Percentiles rank a stretch among this genome's conserved stretches.
Evolutionary conservation across 2,113 vertebrate genomes (phyloP).

Genomic region (Castor canadensis): DNA sequence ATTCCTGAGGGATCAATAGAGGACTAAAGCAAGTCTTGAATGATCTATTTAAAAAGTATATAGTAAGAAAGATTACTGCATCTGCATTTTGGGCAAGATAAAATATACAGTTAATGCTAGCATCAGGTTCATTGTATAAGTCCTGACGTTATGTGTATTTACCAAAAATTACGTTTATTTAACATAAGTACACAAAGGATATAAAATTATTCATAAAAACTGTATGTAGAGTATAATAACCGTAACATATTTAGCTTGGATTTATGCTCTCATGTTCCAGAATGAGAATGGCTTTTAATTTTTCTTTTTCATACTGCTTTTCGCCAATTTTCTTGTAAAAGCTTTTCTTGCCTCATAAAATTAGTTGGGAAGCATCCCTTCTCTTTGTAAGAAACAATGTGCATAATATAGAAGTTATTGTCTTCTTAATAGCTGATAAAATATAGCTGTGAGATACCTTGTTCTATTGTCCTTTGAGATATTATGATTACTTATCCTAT

Average conservation of each 20-base stretch:
- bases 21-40: not conserved
- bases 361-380: not conserved
- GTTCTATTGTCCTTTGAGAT: not conserved
- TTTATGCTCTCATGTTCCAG: not conserved
- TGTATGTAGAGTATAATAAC: not conserved
- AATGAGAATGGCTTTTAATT: not conserved
- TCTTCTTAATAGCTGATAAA: conserved; percentile 29
- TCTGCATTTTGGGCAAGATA: not conserved
- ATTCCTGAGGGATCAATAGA: not conserved
- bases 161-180: not conserved
- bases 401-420: not conserved
- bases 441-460: not conserved
- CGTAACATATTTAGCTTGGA: not conserved
- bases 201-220: not conserved
- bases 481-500: not conserved
- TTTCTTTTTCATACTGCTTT: not conserved
- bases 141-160: conserved; percentile 15
- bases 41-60: not conserved
- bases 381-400: not conserved
- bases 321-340: not conserved
- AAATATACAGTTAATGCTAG: conserved; percentile 9
- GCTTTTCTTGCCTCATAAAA: not conserved
- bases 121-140: not conserved
- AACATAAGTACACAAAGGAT: not conserved
- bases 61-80: not conserved